Evolutionary conservation across 2,113 vertebrate species (phyloP), one percentile per base, ranked within the genome.

Genomic region (Nyctibius bracteatus): DNA sequence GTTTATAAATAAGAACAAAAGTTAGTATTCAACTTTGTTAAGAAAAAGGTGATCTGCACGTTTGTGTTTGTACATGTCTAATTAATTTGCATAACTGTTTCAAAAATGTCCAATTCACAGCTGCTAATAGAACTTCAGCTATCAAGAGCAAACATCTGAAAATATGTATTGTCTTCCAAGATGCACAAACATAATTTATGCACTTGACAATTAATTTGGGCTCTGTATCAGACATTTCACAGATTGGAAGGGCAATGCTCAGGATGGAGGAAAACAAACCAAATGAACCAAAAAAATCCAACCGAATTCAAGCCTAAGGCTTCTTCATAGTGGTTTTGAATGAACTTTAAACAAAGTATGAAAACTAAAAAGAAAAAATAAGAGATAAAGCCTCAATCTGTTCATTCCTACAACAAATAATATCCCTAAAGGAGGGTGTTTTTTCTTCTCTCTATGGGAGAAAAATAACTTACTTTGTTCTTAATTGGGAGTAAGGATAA

Each of bases 1-100:
- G 4, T 44, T 87, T 79, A 23, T 68, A 78, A 83, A 66, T 31
- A 73, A 14, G 8, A 39, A 57, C 2, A 2, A 59, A 78, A 86
- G 47, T 79, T 84, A 75, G 21, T 55, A 61, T 63, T 83, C 5
- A 9, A 20, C 15, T 81, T 90, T 86, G 67, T 41, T 79, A 73
- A 66, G 39, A 35, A 61, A 18, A 89, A 7, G 15, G 2, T 83
- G 63, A 86, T 70, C 35, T 71, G 43, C 14, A 79, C 2, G 12
- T 90, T 71, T 87, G 18, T 52, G 17, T 82, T 74, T 88, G 39
- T 24, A 94, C 96, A 91, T 54, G 39, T 41, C 35, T 86, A 31
- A 90, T 83, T 91, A 5, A 75, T 96, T 91, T 94, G 37, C 44
- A 90, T 80, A 81, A 63, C 43, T 72, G 54, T 86, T 92, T 94